These are phyloP conservation scores for Eupithecia dodoneata DNA, from an alignment of 2,888 invertebrate genomes.

Conservation along the genomic window DNA sequence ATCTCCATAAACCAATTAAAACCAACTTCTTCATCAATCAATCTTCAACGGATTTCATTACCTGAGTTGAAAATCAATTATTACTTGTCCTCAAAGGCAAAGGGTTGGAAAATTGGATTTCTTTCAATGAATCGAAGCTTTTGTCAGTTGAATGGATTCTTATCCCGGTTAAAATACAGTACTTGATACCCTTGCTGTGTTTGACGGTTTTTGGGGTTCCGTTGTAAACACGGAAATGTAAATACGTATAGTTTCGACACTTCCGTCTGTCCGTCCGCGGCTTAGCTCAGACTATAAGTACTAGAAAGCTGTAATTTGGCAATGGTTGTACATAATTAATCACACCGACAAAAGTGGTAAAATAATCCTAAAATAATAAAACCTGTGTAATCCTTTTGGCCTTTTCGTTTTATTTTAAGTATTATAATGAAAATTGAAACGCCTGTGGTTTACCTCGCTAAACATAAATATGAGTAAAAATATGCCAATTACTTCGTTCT, in stretches of 20 bases:
- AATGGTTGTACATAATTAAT: background rate
- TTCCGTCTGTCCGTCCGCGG: background rate
- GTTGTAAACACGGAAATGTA: constrained; percentile 19
- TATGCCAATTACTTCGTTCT: too few relatives aligned
- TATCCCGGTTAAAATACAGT: constrained; percentile 21
- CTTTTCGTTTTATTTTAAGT: too few relatives aligned
- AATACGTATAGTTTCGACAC: too few relatives aligned
- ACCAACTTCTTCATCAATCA: constrained; percentile 31
- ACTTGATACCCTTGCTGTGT: background rate
- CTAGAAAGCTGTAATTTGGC: background rate
- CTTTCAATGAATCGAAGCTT: constrained; percentile 40
- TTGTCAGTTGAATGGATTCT: constrained; percentile 37
- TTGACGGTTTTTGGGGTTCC: background rate
- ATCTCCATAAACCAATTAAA: constrained; percentile 6
- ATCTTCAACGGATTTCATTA: constrained; percentile 35
- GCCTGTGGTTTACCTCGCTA: too few relatives aligned
- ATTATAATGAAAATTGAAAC: too few relatives aligned
- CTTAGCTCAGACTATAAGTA: background rate
- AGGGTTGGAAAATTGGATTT: constrained; percentile 49
- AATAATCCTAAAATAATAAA: too few relatives aligned
- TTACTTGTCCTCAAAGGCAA: constrained; percentile 37
- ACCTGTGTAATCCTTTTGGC: too few relatives aligned
- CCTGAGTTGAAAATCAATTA: constrained; percentile 40
- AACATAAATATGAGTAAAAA: too few relatives aligned
- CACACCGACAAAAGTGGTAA: background rate